Percentiles rank a stretch among this genome's conserved stretches.
Evolutionary conservation across 2,888 invertebrate genomes (phyloP).

Genomic region (Busseola fusca): DNA sequence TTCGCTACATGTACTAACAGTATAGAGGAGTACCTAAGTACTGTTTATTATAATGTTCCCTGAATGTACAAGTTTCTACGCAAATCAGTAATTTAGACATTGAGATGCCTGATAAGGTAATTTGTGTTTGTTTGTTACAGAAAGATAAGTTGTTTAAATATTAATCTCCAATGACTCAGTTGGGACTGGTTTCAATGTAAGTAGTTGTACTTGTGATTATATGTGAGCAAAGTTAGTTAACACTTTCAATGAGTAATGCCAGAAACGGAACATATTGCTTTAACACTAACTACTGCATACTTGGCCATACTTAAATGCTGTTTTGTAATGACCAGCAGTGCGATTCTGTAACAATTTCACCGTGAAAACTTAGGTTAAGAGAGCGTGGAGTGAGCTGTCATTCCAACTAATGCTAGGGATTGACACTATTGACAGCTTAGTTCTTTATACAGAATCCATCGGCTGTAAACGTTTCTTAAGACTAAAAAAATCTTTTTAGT

Average conservation of each 20-base stretch:
- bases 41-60: constrained; percentile 43
- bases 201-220: constrained; percentile 5
- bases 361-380: too few species aligned
- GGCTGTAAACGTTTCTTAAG: too few species aligned
- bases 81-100: constrained; percentile 41
- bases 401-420: too few species aligned
- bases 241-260: constrained; percentile 14
- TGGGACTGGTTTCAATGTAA: constrained; percentile 23
- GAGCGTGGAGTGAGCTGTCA: too few species aligned
- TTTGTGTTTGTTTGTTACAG: constrained; percentile 45
- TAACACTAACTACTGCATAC: too few species aligned
- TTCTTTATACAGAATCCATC: too few species aligned
- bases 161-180: constrained; percentile 43
- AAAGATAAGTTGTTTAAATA: constrained; percentile 35
- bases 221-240: not conserved
- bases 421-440: too few species aligned
- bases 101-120: constrained; percentile 43
- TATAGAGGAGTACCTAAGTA: constrained; percentile 4
- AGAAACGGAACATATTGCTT: not conserved
- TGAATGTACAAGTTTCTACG: constrained; percentile 38
- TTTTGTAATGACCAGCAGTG: not conserved
- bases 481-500: too few species aligned
- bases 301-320: not conserved
- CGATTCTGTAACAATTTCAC: too few species aligned
- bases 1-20: constrained; percentile 30